A percentile compares a stretch with the other conserved stretches of the same genome.
Conservation (phyloP, 2,113 vertebrate genomes). For the Jaculus jaculus region DNA sequence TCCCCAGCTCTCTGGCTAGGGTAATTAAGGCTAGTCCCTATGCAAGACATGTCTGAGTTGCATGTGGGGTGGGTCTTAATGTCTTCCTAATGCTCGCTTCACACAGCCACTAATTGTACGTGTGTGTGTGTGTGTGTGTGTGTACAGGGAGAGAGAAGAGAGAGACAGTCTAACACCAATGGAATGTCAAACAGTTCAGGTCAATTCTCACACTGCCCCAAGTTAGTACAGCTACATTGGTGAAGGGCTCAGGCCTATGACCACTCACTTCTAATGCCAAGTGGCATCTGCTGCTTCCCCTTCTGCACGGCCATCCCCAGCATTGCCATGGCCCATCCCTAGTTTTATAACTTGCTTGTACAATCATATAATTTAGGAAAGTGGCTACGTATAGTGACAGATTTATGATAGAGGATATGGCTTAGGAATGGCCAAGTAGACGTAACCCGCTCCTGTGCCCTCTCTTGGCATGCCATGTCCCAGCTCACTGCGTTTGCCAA, state of each 20-base stretch:
- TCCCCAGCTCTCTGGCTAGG: not conserved
- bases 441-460: fast-evolving
- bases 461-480: not conserved
- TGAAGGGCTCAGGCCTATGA: not conserved
- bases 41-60: too few species aligned
- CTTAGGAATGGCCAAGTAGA: too few species aligned
- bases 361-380: not conserved
- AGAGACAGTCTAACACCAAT: not conserved
- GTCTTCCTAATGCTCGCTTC: too few species aligned
- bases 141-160: too few species aligned
- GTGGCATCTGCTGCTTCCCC: too few species aligned
- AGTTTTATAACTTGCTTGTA: not conserved
- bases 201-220: not conserved
- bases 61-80: not conserved
- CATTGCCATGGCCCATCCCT: fast-evolving
- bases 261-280: too few species aligned
- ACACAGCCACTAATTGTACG: too few species aligned
- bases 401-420: not conserved
- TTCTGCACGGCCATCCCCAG: not conserved
- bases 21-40: fast-evolving
- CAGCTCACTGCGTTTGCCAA: fast-evolving
- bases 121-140: too few species aligned
- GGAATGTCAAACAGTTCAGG: fast-evolving
- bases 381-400: fast-evolving
- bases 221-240: not conserved